A percentile compares a stretch with the other conserved stretches of the same genome.
phyloP scores from a whole-genome alignment of 2,113 vertebrate genomes.

The Notothenia coriiceps region DNA sequence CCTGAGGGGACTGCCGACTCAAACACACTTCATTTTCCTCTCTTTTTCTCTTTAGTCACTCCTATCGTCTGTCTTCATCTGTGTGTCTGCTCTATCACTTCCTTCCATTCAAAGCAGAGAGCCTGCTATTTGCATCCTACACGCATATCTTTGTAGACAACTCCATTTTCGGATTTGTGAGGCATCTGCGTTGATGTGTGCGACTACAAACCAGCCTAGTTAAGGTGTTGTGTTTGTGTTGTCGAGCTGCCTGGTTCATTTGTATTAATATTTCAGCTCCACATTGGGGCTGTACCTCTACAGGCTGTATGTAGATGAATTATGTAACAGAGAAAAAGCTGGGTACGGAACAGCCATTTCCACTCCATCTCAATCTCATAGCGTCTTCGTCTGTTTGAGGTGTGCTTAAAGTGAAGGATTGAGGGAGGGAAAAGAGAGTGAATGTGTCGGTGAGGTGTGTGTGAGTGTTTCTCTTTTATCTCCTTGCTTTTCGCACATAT shows the following conservation, averaged over 20 bases:
- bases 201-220: constrained; percentile 24
- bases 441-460: constrained; percentile 7
- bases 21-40: constrained; percentile 42
- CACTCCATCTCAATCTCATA: constrained; percentile 60
- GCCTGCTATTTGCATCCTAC: constrained; percentile 29
- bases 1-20: constrained; percentile 45
- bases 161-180: constrained; percentile 12
- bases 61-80: constrained; percentile 26
- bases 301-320: constrained; percentile 62
- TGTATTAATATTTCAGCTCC: constrained; percentile 77
- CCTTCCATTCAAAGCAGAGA: constrained; percentile 38
- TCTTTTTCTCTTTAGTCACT: constrained; percentile 27
- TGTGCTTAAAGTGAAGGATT: constrained; percentile 34
- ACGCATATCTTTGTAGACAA: constrained; percentile 10
- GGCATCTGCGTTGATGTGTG: constrained; percentile 6
- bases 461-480: constrained; percentile 3
- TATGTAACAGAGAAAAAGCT: constrained; percentile 64
- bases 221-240: constrained; percentile 51
- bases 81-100: constrained; percentile 6
- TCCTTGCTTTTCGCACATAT: neutral
- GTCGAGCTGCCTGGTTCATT: constrained; percentile 48
- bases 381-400: constrained; percentile 44
- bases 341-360: constrained; percentile 59
- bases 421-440: constrained; percentile 18
- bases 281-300: constrained; percentile 51